These are phyloP conservation scores for Poeciliopsis presidionis DNA, from an alignment of 2,797 vertebrate genomes.

Conservation along the genomic window DNA sequence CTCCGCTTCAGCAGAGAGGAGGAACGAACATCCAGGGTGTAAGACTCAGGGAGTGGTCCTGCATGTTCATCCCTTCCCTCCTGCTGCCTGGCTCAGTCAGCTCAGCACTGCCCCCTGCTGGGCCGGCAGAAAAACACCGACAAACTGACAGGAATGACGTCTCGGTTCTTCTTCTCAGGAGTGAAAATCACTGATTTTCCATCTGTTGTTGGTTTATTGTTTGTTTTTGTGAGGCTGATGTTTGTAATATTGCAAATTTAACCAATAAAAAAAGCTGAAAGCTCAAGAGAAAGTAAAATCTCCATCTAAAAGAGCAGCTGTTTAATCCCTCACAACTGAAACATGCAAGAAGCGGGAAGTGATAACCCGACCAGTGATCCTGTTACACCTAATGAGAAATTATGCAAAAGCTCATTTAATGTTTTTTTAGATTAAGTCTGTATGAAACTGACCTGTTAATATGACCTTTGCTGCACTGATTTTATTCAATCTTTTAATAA, in stretches of 20 bases:
- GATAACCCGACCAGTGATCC: neutral
- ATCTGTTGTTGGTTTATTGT: neutral
- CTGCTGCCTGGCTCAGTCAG: slow-evolving; percentile 6
- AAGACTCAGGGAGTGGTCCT: slow-evolving; percentile 57
- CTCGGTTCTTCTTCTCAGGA: neutral
- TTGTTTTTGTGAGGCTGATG: neutral
- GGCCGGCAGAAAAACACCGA: neutral
- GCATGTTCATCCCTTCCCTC: slow-evolving; percentile 16
- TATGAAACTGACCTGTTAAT: neutral
- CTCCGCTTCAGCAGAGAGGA: slow-evolving; percentile 8
- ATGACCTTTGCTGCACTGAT: neutral
- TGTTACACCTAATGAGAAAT: neutral
- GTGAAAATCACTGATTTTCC: neutral
- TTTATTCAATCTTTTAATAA: neutral
- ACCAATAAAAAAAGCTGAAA: neutral
- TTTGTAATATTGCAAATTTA: neutral
- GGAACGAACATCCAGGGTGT: slow-evolving; percentile 35
- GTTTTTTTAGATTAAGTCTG: neutral
- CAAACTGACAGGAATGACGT: neutral
- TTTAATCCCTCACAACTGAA: neutral
- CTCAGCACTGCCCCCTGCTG: slow-evolving; percentile 72
- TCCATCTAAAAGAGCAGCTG: neutral
- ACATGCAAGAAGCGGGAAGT: neutral
- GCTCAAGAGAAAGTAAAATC: neutral
- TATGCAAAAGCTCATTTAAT: slow-evolving; percentile 4